Base-by-base conservation (phyloP, 2,113 vertebrate genomes). In the Oncorhynchus keta region DNA sequence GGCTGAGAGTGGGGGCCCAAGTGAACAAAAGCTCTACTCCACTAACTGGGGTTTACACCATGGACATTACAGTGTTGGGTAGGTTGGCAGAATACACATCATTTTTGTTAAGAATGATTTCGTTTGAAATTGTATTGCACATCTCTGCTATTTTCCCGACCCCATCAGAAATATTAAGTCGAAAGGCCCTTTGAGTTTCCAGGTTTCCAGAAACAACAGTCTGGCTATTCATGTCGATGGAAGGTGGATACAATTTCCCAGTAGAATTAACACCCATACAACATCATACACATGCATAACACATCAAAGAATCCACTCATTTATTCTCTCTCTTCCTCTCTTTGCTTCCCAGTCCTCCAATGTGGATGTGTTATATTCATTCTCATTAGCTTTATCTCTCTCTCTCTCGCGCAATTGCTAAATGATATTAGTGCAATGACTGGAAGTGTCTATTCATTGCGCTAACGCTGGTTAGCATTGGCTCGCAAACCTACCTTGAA, bases 141-240 rank as follows among this genome's bases (percentile, higher is more conserved):
- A 22, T 55, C 30, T 72, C 3, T 55, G 12, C 14, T 55, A 55
- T 28, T 81, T 86, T 89, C 6, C 81, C 97, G 96, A 96, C 92
- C 90, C 92, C 48, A 93, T 98, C 74, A 94, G 78, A 84, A 89
- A 91, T 73, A 93, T 97, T 67, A 81, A 95, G 1, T 22, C 97
- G 28, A 91, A 83, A 16, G 95, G 93, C 5, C 93, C 94, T 35
- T 89, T 87, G 24, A 86, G 93, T 45, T 94, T 93, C 55, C 83
- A 85, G 0, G 89, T 95, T 35, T 94, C 94, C 82, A 91, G 96
- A 85, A 93, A 91, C 68, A 81, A 87, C 76, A 92, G 79, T 78
- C 85, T 95, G 79, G 90, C 92, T 77, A 84, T 98, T 84, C 92
- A 92, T 8, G 93, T 98, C 22, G 91, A 95, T 78, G 97, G 97